Percentiles rank a stretch among this genome's conserved stretches.
These are phyloP conservation scores for Xestia c-nigrum DNA, from an alignment of 2,888 invertebrate species.

Conservation along the genomic window DNA sequence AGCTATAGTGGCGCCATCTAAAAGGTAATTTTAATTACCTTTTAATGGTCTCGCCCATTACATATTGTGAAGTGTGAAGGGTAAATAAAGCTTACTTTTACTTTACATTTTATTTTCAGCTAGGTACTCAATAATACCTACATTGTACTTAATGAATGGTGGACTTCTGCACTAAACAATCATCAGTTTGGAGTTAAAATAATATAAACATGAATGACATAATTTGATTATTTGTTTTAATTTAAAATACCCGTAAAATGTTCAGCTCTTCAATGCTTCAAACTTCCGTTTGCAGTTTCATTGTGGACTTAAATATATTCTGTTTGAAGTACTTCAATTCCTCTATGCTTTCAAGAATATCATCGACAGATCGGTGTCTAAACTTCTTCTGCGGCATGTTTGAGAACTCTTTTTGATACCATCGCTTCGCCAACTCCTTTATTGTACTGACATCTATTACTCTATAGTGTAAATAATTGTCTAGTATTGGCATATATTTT, in stretches of 20 bases:
- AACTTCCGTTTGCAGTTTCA: conserved; percentile 56
- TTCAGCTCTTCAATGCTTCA: conserved; percentile 24
- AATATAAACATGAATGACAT: conserved; percentile 35
- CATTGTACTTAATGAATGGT: conserved; percentile 29
- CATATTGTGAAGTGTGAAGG: neutral
- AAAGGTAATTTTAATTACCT: too few relatives aligned
- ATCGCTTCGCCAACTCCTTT: conserved; percentile 95
- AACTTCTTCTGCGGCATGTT: conserved; percentile 91
- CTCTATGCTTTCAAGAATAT: conserved; percentile 96
- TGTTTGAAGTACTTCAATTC: conserved; percentile 95
- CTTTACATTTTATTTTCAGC: conserved; percentile 45
- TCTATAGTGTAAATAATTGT: conserved; percentile 96
- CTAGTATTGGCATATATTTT: conserved; percentile 95
- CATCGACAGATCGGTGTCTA: conserved; percentile 94
- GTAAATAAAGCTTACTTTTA: conserved; percentile 7
- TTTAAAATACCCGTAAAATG: conserved; percentile 48
- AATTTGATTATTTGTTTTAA: conserved; percentile 13
- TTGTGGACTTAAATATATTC: conserved; percentile 90
- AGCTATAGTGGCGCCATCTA: too few relatives aligned
- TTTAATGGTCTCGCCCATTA: neutral
- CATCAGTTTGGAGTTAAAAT: conserved; percentile 31
- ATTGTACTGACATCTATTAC: conserved; percentile 97
- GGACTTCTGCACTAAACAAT: conserved; percentile 21
- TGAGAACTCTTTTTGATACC: conserved; percentile 92
- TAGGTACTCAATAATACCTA: conserved; percentile 41